Evolutionary conservation across 2,113 vertebrate species (phyloP), one percentile per base, ranked within the genome.

Genomic region (Actenoides hombroni): DNA sequence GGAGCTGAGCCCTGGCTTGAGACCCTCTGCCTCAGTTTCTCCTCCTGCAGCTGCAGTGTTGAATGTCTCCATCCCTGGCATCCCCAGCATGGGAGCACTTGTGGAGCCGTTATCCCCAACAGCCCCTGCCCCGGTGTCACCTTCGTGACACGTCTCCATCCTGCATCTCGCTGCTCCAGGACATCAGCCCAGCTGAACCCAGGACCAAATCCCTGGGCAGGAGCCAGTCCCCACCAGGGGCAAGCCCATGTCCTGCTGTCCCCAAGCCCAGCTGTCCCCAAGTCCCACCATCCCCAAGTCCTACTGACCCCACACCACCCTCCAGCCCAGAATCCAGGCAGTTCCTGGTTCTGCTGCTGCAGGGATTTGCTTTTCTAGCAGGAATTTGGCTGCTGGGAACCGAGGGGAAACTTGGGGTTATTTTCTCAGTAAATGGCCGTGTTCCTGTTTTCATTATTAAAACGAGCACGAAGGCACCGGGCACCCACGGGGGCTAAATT

Each of bases 371-470:
- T 63, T 69, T 74, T 59, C 71, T 56, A 1, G 6, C 42, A 85
- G 95, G 94, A 86, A 84, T 94, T 60, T 21, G 67, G 26, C 56
- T 51, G 14, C 24, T 33, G 88, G 39, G 88, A 11, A 68, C 13
- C 1, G 4, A 37, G 39, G 53, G 90, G 90, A 90, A 94, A 88
- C 44, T 65, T 3, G 14, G 59, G 90, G 96, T 86, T 67, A 78
- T 94, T 96, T 96, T 91, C 91, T 95, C 10, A 63, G 25, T 64
- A 70, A 56, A 51, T 6, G 35, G 21, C 73, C 53, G 8, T 49
- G 89, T 96, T 97, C 94, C 95, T 96, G 86, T 94, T 97, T 95
- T 95, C 95, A 94, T 86, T 92, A 93, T 94, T 86, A 73, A 97
- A 95, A 93, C 1, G 63, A 90, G 17, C 40, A 1, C 7, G 10